Base-by-base conservation (phyloP, 2,888 invertebrate species). In the Amphipoea oculea region DNA sequence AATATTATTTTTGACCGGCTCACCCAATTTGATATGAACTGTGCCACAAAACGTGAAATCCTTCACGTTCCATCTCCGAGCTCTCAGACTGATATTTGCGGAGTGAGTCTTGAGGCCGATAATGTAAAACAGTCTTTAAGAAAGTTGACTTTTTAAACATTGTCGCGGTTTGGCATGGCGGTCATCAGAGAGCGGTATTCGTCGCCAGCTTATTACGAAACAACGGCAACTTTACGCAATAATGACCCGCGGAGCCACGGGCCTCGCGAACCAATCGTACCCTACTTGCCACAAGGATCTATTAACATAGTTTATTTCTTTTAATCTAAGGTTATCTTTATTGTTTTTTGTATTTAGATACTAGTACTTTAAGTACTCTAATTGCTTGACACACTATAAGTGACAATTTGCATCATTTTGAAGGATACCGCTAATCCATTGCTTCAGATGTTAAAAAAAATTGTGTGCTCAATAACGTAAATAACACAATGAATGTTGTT, bases 151-250 rank as follows among this genome's bases (percentile, higher is more conserved):
- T 79, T 84, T 72, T 85, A 69, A 78, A 82, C 68, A 81, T 20
- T 72, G 42, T 80, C 73, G 78, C 71, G 51, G 14, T 65, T 17
- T n/a, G 11, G 36, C 54, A 20, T 71, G 74, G 69, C 85, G 79
- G 73, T 78, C 85, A 79, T 76, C 80, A 75, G 80, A 77, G 76
- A 79, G 65, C 86, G 85, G 83, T 86, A 85, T 85, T 82, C 85
- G 89, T 87, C 84, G 86, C 78, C 72, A 17, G 73, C 48, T 45
- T 62, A 77, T 93, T 92, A 89, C 93, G 89, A 91, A 89, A 93
- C 88, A 73, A 73, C 82, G 83, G 77, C 68, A 77, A 71, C 79
- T 90, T 92, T 92, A 91, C 91, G 93, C 91, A 93, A 93, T 90
- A 90, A 86, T 90, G 89, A 91, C 87, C 90, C 51, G 66, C 60